phyloP scores from a whole-genome alignment of 2,113 vertebrate genomes.

The Spea bombifrons region DNA sequence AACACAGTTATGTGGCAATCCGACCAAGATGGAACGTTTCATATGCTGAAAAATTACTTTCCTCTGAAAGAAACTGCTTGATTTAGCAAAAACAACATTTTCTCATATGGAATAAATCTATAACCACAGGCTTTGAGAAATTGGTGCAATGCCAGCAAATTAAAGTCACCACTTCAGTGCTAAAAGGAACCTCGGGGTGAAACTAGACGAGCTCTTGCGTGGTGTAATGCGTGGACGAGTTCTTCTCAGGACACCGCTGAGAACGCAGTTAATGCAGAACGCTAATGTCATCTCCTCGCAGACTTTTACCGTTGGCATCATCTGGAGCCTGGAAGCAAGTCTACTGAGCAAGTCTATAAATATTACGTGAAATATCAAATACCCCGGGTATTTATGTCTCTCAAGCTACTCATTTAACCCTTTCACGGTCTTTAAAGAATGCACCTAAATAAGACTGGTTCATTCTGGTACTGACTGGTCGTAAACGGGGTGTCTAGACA shows the following conservation, averaged over 20 bases:
- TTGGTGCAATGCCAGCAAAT: not conserved
- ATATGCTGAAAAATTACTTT: not conserved
- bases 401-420: not conserved
- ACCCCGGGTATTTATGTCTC: not conserved
- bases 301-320: slow-evolving; percentile 17
- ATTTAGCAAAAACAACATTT: not conserved
- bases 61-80: not conserved
- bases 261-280: slow-evolving; percentile 6
- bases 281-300: slow-evolving; percentile 15
- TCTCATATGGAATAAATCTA: not conserved
- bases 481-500: not conserved
- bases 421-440: not conserved
- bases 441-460: not conserved
- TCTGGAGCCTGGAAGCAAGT: slow-evolving; percentile 7
- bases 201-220: not conserved
- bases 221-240: slow-evolving; percentile 1
- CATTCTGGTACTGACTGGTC: not conserved
- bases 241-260: slow-evolving; percentile 25
- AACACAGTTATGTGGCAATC: not conserved
- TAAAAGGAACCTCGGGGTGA: not conserved
- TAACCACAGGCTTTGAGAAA: not conserved
- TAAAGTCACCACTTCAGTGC: slow-evolving; percentile 6
- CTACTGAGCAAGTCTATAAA: not conserved
- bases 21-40: not conserved
- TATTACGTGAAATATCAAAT: not conserved